Evolutionary conservation across 2,797 vertebrate genomes (phyloP).

Genomic region (Capromys pilorides): DNA sequence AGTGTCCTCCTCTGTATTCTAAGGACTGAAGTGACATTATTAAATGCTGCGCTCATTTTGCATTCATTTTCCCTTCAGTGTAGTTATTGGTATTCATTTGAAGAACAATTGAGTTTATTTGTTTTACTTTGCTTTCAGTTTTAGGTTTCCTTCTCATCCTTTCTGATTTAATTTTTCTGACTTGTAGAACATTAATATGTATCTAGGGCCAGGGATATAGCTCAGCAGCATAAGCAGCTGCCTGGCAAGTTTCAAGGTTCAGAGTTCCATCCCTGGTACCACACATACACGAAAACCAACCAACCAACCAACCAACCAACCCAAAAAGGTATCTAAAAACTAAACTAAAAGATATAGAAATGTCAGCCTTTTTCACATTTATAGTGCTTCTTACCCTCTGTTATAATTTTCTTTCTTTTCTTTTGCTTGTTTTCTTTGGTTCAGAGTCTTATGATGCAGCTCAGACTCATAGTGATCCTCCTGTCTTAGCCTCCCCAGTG

Average conservation of each 20-base stretch:
- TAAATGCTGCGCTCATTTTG: background rate
- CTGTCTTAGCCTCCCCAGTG: too few species aligned
- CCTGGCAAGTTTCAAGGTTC: too few species aligned
- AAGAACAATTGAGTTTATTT: background rate
- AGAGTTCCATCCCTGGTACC: too few species aligned
- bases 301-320: too few species aligned
- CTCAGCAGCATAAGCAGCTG: too few species aligned
- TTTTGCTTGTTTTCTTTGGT: too few species aligned
- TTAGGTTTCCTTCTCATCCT: background rate
- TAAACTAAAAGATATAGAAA: background rate
- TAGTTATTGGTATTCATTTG: slow-evolving; percentile 20
- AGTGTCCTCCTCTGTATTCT: background rate
- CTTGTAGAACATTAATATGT: background rate
- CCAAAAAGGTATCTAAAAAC: background rate
- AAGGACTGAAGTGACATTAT: background rate
- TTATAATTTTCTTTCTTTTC: background rate
- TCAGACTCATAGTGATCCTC: too few species aligned
- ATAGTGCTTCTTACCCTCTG: background rate
- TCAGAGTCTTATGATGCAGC: too few species aligned
- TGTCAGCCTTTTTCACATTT: background rate
- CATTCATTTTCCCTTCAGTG: background rate
- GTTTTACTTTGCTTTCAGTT: slow-evolving; percentile 20
- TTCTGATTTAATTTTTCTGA: slow-evolving; percentile 26
- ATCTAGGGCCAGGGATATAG: too few species aligned
- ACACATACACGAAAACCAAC: too few species aligned